Evolutionary conservation across 2,113 vertebrate species (phyloP).

Genomic region (Vulpes vulpes): DNA sequence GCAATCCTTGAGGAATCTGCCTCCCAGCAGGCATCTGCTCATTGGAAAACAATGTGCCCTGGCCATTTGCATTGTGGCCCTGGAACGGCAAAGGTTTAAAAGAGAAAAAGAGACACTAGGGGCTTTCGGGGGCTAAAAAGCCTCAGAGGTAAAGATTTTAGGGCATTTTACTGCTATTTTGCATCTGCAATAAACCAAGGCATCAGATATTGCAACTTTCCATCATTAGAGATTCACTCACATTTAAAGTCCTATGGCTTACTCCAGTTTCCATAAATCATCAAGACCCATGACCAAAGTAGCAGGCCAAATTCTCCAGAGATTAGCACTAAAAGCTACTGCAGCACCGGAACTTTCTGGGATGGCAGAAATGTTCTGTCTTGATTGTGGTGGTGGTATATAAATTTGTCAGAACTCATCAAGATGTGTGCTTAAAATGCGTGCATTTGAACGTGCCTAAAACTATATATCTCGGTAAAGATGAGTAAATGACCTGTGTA

Average conservation of each 20-base stretch:
- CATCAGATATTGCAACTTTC: not conserved
- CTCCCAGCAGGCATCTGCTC: constrained; percentile 74
- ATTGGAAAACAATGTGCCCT: constrained; percentile 69
- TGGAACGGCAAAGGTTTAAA: constrained; percentile 10
- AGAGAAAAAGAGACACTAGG: not conserved
- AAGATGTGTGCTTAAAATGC: not conserved
- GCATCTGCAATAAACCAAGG: not conserved
- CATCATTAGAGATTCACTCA: not conserved
- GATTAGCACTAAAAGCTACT: not conserved
- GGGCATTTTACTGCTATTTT: not conserved
- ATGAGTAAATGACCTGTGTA: not conserved
- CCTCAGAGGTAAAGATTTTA: not conserved
- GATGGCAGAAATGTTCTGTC: not conserved
- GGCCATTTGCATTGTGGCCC: constrained; percentile 64
- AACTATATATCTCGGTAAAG: not conserved
- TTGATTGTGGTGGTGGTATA: no score
- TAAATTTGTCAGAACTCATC: not conserved
- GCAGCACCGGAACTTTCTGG: not conserved
- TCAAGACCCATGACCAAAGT: not conserved
- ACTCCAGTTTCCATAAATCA: not conserved
- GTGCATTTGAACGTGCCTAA: not conserved
- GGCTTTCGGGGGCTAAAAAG: not conserved
- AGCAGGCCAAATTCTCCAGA: not conserved
- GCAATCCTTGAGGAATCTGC: constrained; percentile 74
- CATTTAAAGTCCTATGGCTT: not conserved